phyloP scores from a whole-genome alignment of 2,888 invertebrate species.

The Trilocha varians region DNA sequence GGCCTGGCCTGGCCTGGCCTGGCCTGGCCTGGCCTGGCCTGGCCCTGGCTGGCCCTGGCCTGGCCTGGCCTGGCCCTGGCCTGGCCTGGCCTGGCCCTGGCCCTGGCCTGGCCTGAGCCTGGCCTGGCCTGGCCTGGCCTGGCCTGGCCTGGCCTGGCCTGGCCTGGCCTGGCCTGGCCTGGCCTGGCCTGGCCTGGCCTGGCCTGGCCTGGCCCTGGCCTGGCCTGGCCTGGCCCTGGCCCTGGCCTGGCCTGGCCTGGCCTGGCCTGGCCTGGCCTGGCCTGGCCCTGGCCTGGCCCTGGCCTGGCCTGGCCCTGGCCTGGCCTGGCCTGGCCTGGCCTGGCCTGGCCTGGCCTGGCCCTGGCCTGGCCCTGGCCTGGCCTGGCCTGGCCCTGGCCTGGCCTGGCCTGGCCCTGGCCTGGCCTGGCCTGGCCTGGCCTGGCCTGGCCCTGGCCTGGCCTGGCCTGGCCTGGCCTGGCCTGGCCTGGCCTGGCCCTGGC shows the following conservation, averaged over 20 bases:
- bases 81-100: conserved; percentile 12
- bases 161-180: conserved; percentile 11
- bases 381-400: too few relatives aligned
- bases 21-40: conserved; percentile 12
- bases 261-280: conserved; percentile 11
- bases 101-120: conserved; percentile 12
- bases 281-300: too few relatives aligned
- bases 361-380: too few relatives aligned
- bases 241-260: too few relatives aligned
- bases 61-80: too few relatives aligned
- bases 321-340: conserved; percentile 12
- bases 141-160: conserved; percentile 10
- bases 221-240: too few relatives aligned
- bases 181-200: conserved; percentile 13
- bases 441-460: too few relatives aligned
- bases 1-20: conserved; percentile 13
- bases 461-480: conserved; percentile 12
- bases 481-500: conserved; percentile 12
- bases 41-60: conserved; percentile 11
- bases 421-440: conserved; percentile 11
- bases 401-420: conserved; percentile 12
- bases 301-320: too few relatives aligned
- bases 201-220: too few relatives aligned
- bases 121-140: conserved; percentile 13
- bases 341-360: too few relatives aligned